These are phyloP conservation scores for Motacilla alba DNA, from an alignment of 2,113 vertebrate species.

Conservation along the genomic window DNA sequence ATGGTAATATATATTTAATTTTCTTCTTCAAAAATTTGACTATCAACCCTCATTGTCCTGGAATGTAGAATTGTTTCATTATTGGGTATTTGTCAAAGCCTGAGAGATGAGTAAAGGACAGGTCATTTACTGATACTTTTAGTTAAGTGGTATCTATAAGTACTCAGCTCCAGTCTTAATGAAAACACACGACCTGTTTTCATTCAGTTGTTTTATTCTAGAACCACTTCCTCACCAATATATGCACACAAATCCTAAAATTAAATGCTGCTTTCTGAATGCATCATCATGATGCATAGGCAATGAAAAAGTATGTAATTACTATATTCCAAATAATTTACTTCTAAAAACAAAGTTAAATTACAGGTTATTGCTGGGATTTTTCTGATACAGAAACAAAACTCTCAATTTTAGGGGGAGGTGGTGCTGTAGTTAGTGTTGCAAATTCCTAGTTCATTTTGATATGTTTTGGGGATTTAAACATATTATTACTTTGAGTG, in stretches of 20 bases:
- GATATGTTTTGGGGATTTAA: background rate
- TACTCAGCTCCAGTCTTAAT: background rate
- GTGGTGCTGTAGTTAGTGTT: background rate
- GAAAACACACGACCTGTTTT: background rate
- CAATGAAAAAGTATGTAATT: conserved; percentile 1
- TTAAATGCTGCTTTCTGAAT: background rate
- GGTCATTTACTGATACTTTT: background rate
- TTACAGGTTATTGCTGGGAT: background rate
- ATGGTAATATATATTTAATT: background rate
- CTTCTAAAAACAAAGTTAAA: background rate
- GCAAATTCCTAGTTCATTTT: background rate
- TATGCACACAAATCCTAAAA: background rate
- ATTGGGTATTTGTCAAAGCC: background rate
- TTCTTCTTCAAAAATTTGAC: background rate
- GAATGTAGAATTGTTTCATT: background rate
- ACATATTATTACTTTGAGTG: background rate
- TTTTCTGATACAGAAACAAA: background rate
- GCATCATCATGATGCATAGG: background rate
- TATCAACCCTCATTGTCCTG: background rate
- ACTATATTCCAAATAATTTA: background rate
- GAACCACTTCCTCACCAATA: background rate
- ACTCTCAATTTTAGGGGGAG: background rate
- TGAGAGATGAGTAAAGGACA: background rate
- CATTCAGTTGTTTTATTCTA: background rate
- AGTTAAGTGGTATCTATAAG: background rate